Conservation (phyloP, 2,888 invertebrate genomes). For the Sthenelais limicola region DNA sequence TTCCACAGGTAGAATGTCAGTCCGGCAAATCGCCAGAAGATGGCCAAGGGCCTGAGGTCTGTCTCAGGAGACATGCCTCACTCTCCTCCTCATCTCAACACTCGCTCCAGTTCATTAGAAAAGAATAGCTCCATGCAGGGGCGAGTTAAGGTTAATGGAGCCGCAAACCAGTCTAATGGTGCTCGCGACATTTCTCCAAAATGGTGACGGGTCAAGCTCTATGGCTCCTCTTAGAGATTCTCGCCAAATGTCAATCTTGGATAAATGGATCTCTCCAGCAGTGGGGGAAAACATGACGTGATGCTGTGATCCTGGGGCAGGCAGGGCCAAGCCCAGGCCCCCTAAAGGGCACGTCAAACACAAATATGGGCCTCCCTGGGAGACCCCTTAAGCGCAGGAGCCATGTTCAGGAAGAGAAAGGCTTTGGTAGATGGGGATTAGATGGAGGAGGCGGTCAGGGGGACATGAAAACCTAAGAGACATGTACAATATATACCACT, state of each 20-base stretch:
- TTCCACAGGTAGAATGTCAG: no score
- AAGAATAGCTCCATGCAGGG: background rate
- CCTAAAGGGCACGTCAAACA: background rate
- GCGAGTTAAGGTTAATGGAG: constrained; percentile 17
- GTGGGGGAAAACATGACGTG: constrained; percentile 4
- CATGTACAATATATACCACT: no score
- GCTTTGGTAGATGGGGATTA: no score
- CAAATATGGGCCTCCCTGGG: constrained; percentile 2
- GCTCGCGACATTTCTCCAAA: constrained; percentile 12
- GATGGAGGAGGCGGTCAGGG: no score
- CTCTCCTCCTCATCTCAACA: constrained; percentile 7
- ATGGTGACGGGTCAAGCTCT: constrained; percentile 10
- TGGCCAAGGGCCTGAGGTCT: no score
- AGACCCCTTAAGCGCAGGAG: no score
- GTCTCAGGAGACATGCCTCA: background rate
- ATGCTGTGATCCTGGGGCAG: constrained; percentile 3
- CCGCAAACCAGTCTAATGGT: constrained; percentile 15
- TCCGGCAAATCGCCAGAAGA: no score
- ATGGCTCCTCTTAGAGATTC: background rate
- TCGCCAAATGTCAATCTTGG: constrained; percentile 35
- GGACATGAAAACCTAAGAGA: no score
- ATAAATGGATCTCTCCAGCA: constrained; percentile 33
- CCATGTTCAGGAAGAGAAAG: no score
- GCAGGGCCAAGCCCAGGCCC: constrained; percentile 8
- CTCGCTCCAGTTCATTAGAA: constrained; percentile 24